Evolutionary conservation across 2,113 vertebrate genomes (phyloP).

Genomic region (Amazona vittata): DNA sequence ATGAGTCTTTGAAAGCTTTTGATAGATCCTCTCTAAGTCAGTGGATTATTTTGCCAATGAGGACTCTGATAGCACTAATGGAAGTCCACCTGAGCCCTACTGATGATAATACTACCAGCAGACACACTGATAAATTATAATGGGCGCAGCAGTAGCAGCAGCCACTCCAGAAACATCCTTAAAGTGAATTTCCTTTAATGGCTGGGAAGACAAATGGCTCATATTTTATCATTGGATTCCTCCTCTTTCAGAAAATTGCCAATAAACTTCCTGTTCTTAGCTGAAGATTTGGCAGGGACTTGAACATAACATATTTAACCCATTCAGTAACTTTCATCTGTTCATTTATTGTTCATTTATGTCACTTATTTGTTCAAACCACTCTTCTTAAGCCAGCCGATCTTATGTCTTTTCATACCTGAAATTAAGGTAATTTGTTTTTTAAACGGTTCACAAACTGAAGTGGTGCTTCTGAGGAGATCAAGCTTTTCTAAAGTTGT

Average conservation of each 20-base stretch:
- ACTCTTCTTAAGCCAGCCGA: neutral
- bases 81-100: slow-evolving; percentile 53
- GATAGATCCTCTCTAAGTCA: slow-evolving; percentile 17
- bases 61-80: slow-evolving; percentile 1
- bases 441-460: neutral
- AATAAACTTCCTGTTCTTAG: slow-evolving; percentile 54
- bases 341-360: slow-evolving; percentile 7
- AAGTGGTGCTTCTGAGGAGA: neutral
- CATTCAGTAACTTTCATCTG: neutral
- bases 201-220: slow-evolving; percentile 56
- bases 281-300: slow-evolving; percentile 31
- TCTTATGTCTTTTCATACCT: neutral
- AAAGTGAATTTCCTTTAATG: slow-evolving; percentile 56
- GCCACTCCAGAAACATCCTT: slow-evolving; percentile 41
- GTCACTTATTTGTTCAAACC: neutral
- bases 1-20: slow-evolving; percentile 13
- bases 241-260: slow-evolving; percentile 63
- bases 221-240: slow-evolving; percentile 63
- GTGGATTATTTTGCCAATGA: slow-evolving; percentile 33
- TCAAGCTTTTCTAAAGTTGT: neutral
- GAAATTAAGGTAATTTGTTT: neutral
- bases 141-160: neutral
- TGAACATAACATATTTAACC: slow-evolving; percentile 35
- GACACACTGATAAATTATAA: slow-evolving; percentile 60
- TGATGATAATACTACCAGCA: slow-evolving; percentile 33